Evolutionary conservation across 2,888 invertebrate species (phyloP).

Genomic region (Eupithecia insigniata): DNA sequence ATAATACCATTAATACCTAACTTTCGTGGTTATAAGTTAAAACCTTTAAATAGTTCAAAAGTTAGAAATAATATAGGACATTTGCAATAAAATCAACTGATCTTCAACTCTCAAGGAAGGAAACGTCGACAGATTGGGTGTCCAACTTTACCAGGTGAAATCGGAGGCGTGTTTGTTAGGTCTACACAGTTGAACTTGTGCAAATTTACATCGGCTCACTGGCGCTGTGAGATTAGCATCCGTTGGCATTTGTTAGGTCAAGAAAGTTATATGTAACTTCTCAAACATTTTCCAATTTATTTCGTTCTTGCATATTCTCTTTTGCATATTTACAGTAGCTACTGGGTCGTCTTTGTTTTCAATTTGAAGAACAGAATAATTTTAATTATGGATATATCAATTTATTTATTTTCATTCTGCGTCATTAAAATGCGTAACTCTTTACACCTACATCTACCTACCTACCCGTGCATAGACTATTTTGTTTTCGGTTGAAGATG

Average conservation of each 20-base stretch:
- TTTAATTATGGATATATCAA: no score
- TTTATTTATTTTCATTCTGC: neutral
- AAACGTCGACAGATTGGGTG: conserved; percentile 55
- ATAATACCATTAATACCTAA: no score
- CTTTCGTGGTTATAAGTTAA: conserved; percentile 20
- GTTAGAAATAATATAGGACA: conserved; percentile 3
- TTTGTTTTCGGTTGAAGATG: neutral
- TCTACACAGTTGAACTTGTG: conserved; percentile 64
- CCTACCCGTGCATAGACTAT: neutral
- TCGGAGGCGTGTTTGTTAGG: conserved; percentile 61
- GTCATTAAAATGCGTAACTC: neutral
- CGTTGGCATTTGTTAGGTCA: conserved; percentile 61
- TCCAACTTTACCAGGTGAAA: conserved; percentile 65
- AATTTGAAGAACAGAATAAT: neutral
- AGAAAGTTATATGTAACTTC: conserved; percentile 43
- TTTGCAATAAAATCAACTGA: conserved; percentile 22
- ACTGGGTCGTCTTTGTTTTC: neutral
- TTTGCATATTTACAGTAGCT: neutral
- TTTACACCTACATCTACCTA: neutral
- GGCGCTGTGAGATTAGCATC: conserved; percentile 67
- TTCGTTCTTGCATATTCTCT: neutral
- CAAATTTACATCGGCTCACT: conserved; percentile 64
- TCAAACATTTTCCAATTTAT: conserved; percentile 7
- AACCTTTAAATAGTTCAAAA: neutral
- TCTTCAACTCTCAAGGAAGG: conserved; percentile 33